These are phyloP conservation scores for Cotesia typhae DNA, from an alignment of 1,140 invertebrate species.

Conservation along the genomic window DNA sequence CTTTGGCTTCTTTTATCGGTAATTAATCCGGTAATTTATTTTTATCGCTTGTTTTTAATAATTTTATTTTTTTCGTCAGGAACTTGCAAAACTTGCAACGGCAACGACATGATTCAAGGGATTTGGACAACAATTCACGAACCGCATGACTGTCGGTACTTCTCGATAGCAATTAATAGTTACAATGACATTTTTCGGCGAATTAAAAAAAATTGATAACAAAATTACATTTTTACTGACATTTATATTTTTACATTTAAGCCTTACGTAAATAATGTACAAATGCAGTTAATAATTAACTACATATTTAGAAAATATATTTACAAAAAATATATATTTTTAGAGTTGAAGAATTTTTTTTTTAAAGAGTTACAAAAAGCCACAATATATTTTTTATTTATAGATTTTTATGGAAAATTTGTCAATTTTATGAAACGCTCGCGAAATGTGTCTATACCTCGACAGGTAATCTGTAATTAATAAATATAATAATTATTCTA, in stretches of 20 bases:
- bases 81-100: slow-evolving; percentile 51
- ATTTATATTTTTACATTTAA: not conserved
- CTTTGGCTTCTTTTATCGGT: slow-evolving; percentile 52
- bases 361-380: too few species aligned
- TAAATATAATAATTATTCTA: not conserved
- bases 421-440: too few species aligned
- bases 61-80: slow-evolving; percentile 36
- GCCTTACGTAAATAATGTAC: not conserved
- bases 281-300: too few species aligned
- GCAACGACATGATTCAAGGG: slow-evolving; percentile 51
- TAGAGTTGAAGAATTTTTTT: too few species aligned
- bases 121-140: slow-evolving; percentile 48
- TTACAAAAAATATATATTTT: too few species aligned
- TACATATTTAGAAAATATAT: too few species aligned
- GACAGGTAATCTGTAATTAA: too few species aligned
- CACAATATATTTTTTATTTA: too few species aligned
- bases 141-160: slow-evolving; percentile 48
- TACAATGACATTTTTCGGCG: slow-evolving; percentile 51
- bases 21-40: slow-evolving; percentile 18
- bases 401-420: too few species aligned
- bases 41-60: not conserved
- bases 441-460: too few species aligned
- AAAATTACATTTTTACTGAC: slow-evolving; percentile 23
- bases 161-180: slow-evolving; percentile 46
- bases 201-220: slow-evolving; percentile 27